Evolutionary conservation across 2,888 invertebrate genomes (phyloP).

Genomic region (Camponotus fellah): DNA sequence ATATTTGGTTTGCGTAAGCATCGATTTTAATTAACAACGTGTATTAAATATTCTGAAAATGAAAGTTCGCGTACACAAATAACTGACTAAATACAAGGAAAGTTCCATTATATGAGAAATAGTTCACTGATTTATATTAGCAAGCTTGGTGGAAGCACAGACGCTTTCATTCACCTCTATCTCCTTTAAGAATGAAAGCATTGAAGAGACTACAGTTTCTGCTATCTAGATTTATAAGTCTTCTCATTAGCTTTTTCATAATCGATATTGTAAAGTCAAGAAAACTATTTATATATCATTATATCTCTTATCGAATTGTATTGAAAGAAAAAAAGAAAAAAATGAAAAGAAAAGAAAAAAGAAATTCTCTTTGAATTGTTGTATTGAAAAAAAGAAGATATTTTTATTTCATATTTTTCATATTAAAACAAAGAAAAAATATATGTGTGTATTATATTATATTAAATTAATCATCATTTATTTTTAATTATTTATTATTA

Average conservation of each 20-base stretch:
- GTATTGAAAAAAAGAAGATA: background rate
- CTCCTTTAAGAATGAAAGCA: conserved; percentile 33
- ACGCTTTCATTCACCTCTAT: conserved; percentile 1
- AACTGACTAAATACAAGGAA: background rate
- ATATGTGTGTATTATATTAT: background rate
- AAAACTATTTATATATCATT: background rate
- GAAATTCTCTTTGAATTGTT: background rate
- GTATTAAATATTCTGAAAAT: conserved; percentile 4
- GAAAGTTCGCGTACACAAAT: background rate
- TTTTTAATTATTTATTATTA: background rate
- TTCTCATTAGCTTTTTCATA: background rate
- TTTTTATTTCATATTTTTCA: background rate
- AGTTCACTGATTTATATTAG: background rate
- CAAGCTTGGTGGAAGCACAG: background rate
- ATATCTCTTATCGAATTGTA: background rate
- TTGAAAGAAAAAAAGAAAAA: background rate
- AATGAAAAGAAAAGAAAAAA: no score
- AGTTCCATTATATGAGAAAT: background rate
- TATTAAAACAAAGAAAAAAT: background rate
- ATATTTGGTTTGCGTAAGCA: conserved; percentile 47
- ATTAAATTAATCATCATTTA: background rate
- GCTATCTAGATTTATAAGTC: background rate
- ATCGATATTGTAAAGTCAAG: background rate
- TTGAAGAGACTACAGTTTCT: background rate
- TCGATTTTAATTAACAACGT: conserved; percentile 4